These are phyloP conservation scores for Oscheius sp. DNA, from an alignment of 2,888 invertebrate species.

Conservation along the genomic window DNA sequence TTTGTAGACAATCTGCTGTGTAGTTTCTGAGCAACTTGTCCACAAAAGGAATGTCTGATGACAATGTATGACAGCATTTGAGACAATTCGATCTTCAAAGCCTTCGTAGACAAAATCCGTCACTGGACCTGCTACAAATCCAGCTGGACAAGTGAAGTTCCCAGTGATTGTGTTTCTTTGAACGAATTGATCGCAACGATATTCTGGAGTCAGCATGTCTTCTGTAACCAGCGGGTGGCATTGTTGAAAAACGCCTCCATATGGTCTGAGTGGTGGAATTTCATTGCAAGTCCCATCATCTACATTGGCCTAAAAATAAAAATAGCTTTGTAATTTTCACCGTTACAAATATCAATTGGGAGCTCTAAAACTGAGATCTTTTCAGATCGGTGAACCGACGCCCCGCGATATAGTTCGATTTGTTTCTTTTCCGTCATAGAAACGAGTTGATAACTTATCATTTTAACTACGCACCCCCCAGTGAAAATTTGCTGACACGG, in stretches of 20 bases:
- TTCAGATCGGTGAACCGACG: too few relatives aligned
- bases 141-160: background rate
- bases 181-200: background rate
- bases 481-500: too few relatives aligned
- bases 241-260: background rate
- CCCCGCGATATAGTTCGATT: too few relatives aligned
- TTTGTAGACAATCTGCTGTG: background rate
- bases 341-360: too few relatives aligned
- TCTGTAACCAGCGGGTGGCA: background rate
- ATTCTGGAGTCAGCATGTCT: background rate
- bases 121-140: background rate
- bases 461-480: too few relatives aligned
- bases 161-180: background rate
- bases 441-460: too few relatives aligned
- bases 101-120: background rate
- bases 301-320: background rate
- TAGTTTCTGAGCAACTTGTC: background rate
- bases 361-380: too few relatives aligned
- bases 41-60: background rate
- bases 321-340: too few relatives aligned
- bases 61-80: background rate
- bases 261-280: background rate
- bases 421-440: too few relatives aligned
- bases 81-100: background rate
- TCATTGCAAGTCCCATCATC: background rate